Base-by-base conservation (phyloP, 2,797 vertebrate genomes). In the Syndactyla subalaris region DNA sequence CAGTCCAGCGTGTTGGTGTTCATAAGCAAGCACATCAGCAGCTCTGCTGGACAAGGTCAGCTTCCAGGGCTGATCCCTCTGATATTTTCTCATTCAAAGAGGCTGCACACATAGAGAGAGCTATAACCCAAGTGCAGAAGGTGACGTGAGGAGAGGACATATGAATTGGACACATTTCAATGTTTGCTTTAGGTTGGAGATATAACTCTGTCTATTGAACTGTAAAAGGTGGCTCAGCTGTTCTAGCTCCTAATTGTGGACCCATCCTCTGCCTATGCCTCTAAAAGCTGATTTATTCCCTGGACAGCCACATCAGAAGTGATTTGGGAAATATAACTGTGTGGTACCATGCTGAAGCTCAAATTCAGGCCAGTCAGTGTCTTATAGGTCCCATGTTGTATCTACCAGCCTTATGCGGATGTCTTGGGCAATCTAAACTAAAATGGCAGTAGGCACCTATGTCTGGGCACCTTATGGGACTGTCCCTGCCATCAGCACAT, bases 1-100 rank as follows among this genome's bases (percentile, higher is more conserved):
- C 61, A n/a, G 34, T 54, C 14, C n/a, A 16, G 6, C 0, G 0
- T 14, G 12, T 23, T 24, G 80, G 8, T 38, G 46, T 9, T 72
- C 41, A 7, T 18, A 24, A 77, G 36, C n/a, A 55, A 52, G 43
- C 8, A 57, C 24, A 48, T 14, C 45, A 68, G 45, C 0, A 1
- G 27, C 32, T 83, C 39, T 75, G 54, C 38, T 49, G 67, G 23
- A 39, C 0, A 3, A 5, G 17, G 6, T 11, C 10, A 58, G 5
- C 32, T 85, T 61, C 38, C 54, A 78, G 67, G 59, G 73, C 12
- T 2, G 8, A 70, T 10, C 4, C 19, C 32, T 86, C 51, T 63
- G 15, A 13, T 22, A 41, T 32, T 41, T 71, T 61, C 55, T 54
- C 18, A 30, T 81, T 67, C 51, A 34, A 30, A 88, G 41, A 81